Base-by-base conservation (phyloP, 2,888 invertebrate species). In the Bombylius discolor region DNA sequence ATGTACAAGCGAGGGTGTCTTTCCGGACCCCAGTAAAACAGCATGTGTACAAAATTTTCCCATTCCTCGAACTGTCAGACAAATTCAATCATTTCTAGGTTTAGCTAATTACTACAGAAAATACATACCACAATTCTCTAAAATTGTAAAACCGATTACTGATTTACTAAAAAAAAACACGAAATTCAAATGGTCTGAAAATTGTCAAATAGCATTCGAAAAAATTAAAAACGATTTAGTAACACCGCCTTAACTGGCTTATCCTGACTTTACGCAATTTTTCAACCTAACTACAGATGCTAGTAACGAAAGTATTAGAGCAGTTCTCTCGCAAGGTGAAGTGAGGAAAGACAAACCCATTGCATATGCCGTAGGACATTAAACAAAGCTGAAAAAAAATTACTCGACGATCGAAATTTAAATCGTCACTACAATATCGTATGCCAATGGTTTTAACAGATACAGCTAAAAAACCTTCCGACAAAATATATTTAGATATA, bases 261-360 rank as follows among this genome's bases (percentile, higher is more conserved):
- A 36, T 14, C 49, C 39, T 11, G 39, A 42, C 5, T 42, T 42
- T 11, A 11, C 8, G 1, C 8, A 42, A 11, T 1, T 6, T 6
- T 67, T 67, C 48, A 48, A 58, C 13, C n/a, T 67, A 12, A 63
- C 65, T 4, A 65, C 65, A 1, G 67, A 67, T 47, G 66, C 66
- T 1, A 58, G 59, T 8, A 51, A 60, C 9, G 56, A 34, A 8
- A 63, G 64, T 0, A 39, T 65, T 4, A 65, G 63, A 1, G 58
- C 51, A 1, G 60, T 67, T 6, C 47, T 66, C 12, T 59, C 60
- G 5, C 66, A 66, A 5, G 2, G 5, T 7, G 55, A 52, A 9
- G 9, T 9, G 4, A 11, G 39, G n/a, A n/a, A n/a, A n/a, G n/a
- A n/a, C n/a, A n/a, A n/a, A n/a, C n/a, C n/a, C n/a, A n/a, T n/a